Evolutionary conservation across 2,888 invertebrate species (phyloP).

Genomic region (Andrena haemorrhoa): DNA sequence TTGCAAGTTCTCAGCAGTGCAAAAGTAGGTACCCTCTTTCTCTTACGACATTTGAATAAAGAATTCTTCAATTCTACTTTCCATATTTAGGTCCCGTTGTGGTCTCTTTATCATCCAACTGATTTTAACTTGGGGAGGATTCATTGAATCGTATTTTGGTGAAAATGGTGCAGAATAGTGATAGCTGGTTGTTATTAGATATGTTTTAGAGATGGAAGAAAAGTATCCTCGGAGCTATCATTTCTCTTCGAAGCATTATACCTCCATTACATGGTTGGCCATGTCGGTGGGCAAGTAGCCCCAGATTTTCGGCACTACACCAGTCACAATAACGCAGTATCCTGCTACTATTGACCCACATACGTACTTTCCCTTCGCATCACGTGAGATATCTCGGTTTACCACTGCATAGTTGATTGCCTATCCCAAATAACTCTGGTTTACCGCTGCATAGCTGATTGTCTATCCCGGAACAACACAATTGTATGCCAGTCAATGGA

Average conservation of each 20-base stretch:
- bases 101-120: no score
- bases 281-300: constrained; percentile 8
- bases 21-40: no score
- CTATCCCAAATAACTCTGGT: constrained; percentile 73
- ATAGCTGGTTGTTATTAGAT: no score
- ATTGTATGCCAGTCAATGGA: constrained; percentile 55
- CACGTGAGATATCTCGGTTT: constrained; percentile 72
- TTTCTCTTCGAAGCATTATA: neutral
- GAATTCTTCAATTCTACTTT: no score
- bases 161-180: no score
- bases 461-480: constrained; percentile 69
- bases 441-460: constrained; percentile 71
- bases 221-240: neutral
- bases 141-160: no score
- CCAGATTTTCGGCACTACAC: constrained; percentile 24
- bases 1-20: no score
- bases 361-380: constrained; percentile 67
- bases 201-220: neutral
- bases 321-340: constrained; percentile 52
- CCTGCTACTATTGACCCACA: constrained; percentile 51
- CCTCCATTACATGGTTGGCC: constrained; percentile 16
- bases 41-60: no score
- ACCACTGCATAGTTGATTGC: constrained; percentile 74
- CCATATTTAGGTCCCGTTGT: no score
- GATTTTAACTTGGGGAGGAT: no score